Evolutionary conservation across 1,140 invertebrate species (phyloP).

Genomic region (Penaeus vannamei): DNA sequence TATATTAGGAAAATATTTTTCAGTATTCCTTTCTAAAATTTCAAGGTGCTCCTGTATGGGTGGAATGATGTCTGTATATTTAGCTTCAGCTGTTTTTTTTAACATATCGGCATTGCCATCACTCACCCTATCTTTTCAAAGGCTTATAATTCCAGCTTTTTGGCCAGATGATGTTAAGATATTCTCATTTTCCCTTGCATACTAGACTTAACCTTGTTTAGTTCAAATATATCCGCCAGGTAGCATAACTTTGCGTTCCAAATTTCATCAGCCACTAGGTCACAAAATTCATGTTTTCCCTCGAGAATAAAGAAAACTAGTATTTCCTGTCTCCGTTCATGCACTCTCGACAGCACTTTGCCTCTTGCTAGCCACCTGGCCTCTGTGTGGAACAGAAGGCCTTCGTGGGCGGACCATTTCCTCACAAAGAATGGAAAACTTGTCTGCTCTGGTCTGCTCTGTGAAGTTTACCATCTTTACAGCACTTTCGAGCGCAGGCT

Average conservation of each 20-base stretch:
- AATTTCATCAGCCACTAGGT: conserved; percentile 1
- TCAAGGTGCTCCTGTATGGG: neutral
- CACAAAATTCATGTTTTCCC: conserved; percentile 18
- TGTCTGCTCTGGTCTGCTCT: too few relatives aligned
- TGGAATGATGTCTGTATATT: too few relatives aligned
- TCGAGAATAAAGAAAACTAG: conserved; percentile 9
- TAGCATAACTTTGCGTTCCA: conserved; percentile 22
- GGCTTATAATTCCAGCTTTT: neutral
- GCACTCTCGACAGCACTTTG: too few relatives aligned
- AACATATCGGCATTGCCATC: neutral
- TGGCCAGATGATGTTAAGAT: conserved; percentile 14
- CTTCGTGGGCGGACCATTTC: too few relatives aligned
- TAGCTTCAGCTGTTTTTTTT: neutral
- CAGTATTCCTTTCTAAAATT: neutral
- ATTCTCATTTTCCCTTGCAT: conserved; percentile 30
- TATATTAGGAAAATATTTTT: too few relatives aligned
- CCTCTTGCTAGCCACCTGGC: too few relatives aligned
- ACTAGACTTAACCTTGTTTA: conserved; percentile 26
- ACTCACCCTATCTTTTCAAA: conserved; percentile 7
- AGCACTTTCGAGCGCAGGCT: too few relatives aligned
- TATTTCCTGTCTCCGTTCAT: too few relatives aligned
- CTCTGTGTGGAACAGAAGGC: too few relatives aligned
- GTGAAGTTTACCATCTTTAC: too few relatives aligned
- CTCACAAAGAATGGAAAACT: too few relatives aligned
- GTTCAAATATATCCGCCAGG: conserved; percentile 17